Conservation (phyloP, 1,140 invertebrate genomes). For the Caerostris darwini region DNA sequence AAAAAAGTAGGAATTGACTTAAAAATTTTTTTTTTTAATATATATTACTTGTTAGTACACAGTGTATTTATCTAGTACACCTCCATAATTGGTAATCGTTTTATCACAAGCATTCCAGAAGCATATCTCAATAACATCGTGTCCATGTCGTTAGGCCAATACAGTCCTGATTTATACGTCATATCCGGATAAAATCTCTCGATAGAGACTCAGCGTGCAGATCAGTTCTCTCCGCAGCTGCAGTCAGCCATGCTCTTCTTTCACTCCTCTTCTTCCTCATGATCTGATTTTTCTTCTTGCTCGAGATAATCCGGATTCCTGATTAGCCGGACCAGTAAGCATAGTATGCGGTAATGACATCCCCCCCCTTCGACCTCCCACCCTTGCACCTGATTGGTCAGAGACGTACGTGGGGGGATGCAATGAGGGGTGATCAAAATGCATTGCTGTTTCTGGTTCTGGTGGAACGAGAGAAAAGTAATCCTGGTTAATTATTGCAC, state of each 20-base stretch:
- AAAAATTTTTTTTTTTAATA: too few species aligned
- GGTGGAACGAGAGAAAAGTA: neutral
- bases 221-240: neutral
- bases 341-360: constrained; percentile 74
- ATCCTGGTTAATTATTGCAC: constrained; percentile 22
- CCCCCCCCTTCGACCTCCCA: neutral
- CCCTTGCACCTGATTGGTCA: constrained; percentile 54
- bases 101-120: too few species aligned
- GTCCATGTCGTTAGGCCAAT: too few species aligned
- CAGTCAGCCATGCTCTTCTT: neutral
- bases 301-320: constrained; percentile 62
- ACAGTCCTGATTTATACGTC: too few species aligned
- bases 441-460: neutral
- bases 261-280: constrained; percentile 20
- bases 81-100: too few species aligned
- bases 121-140: too few species aligned
- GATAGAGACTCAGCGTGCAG: neutral
- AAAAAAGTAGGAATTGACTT: too few species aligned
- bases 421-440: neutral
- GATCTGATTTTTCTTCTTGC: constrained; percentile 56
- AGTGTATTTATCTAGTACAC: too few species aligned
- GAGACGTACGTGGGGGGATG: neutral
- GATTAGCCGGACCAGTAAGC: constrained; percentile 68
- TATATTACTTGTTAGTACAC: too few species aligned
- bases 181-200: neutral